These are phyloP conservation scores for Plebejus anna DNA, from an alignment of 2,888 invertebrate species.

Conservation along the genomic window DNA sequence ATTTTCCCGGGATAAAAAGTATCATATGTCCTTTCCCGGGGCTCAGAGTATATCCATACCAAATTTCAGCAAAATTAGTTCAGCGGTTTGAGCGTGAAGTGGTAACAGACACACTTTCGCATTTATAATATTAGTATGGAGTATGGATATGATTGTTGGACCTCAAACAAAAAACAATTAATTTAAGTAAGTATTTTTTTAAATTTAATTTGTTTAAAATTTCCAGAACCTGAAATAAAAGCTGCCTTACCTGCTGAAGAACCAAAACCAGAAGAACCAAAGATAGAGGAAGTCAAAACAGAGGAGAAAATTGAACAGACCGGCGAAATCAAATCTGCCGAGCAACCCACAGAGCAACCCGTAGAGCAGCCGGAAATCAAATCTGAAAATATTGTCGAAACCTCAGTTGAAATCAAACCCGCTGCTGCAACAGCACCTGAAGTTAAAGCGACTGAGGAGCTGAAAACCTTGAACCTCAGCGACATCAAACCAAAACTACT, in stretches of 20 bases:
- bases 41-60: no score
- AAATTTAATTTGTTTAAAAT: conserved; percentile 26
- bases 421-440: conserved; percentile 32
- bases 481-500: conserved; percentile 31
- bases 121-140: no score
- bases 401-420: conserved; percentile 30
- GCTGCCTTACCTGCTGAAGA: conserved; percentile 4
- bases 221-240: conserved; percentile 35
- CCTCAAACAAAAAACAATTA: no score
- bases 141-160: no score
- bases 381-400: conserved; percentile 30
- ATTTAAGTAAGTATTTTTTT: no score
- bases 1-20: no score
- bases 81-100: no score
- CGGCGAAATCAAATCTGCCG: conserved; percentile 34
- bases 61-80: no score
- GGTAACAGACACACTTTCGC: no score
- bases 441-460: conserved; percentile 33
- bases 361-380: conserved; percentile 32
- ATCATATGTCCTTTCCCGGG: no score
- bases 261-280: conserved; percentile 36
- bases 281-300: conserved; percentile 37
- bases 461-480: conserved; percentile 28
- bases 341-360: conserved; percentile 31
- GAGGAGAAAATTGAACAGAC: conserved; percentile 31